A percentile compares a stretch with the other conserved stretches of the same genome.
phyloP scores from a whole-genome alignment of 1,140 invertebrate species.

The Heliconius congener region DNA sequence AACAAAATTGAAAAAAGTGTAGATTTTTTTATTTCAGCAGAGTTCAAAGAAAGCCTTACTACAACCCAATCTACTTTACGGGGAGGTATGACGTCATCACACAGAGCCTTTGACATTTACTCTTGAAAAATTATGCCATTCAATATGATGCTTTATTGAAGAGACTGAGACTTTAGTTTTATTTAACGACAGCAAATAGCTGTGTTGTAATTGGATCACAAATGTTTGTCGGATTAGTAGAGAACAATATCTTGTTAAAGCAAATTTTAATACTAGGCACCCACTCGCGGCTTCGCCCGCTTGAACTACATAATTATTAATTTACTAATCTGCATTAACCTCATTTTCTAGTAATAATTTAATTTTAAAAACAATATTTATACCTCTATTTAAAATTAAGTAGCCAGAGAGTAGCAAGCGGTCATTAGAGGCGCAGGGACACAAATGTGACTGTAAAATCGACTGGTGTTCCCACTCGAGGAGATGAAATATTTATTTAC shows the following conservation, averaged over 20 bases:
- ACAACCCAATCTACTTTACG: constrained; percentile 23
- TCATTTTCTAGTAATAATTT: too few species aligned
- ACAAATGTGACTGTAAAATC: too few species aligned
- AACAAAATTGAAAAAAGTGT: neutral
- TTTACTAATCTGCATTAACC: too few species aligned
- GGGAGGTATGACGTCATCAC: constrained; percentile 37
- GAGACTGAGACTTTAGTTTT: constrained; percentile 6
- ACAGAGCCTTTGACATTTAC: constrained; percentile 34
- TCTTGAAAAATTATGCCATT: constrained; percentile 18
- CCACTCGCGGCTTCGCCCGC: too few species aligned
- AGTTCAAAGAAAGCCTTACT: constrained; percentile 34
- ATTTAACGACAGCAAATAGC: neutral
- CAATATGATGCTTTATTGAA: constrained; percentile 7
- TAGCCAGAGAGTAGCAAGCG: too few species aligned
- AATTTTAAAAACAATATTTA: too few species aligned
- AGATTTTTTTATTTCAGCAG: neutral
- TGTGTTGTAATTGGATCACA: constrained; percentile 38
- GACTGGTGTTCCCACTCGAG: too few species aligned
- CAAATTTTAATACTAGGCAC: neutral
- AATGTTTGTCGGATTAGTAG: constrained; percentile 42
- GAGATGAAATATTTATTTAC: too few species aligned
- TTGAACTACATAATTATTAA: too few species aligned
- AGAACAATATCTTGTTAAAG: constrained; percentile 23
- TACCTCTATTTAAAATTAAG: too few species aligned
- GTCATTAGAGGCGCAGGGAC: too few species aligned